Evolutionary conservation across 2,113 vertebrate genomes (phyloP).

Genomic region (Dinomys branickii): DNA sequence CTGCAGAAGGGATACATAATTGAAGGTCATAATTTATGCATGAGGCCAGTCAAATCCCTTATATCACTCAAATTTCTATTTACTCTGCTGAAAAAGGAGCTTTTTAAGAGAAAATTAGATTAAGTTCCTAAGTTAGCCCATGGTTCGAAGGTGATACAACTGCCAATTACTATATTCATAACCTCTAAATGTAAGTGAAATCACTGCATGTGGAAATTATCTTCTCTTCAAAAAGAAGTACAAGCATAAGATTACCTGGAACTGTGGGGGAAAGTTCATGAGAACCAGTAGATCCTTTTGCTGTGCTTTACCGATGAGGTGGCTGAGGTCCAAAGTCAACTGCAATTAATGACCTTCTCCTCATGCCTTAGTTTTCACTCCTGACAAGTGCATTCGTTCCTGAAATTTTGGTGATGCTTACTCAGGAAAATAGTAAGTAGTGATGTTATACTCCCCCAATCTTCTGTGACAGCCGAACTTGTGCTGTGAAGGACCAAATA

Average conservation of each 20-base stretch:
- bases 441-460: conserved; percentile 36
- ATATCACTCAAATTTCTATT: background rate
- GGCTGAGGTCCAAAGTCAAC: background rate
- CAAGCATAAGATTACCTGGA: background rate
- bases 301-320: background rate
- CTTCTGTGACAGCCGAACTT: background rate
- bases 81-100: background rate
- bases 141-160: background rate
- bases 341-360: background rate
- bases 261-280: rapidly evolving
- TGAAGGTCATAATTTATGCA: conserved; percentile 14
- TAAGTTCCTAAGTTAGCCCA: background rate
- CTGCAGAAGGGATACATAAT: background rate
- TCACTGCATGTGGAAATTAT: background rate
- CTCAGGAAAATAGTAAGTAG: conserved; percentile 44
- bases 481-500: conserved; percentile 28
- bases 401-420: conserved; percentile 51
- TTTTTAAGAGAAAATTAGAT: background rate
- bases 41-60: background rate
- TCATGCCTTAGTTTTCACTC: background rate
- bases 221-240: background rate
- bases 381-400: conserved; percentile 9
- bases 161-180: background rate
- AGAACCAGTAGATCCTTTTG: background rate
- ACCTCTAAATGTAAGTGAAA: conserved; percentile 10